These are phyloP conservation scores for Xylocampa areola DNA, from an alignment of 2,888 invertebrate species.

Conservation along the genomic window DNA sequence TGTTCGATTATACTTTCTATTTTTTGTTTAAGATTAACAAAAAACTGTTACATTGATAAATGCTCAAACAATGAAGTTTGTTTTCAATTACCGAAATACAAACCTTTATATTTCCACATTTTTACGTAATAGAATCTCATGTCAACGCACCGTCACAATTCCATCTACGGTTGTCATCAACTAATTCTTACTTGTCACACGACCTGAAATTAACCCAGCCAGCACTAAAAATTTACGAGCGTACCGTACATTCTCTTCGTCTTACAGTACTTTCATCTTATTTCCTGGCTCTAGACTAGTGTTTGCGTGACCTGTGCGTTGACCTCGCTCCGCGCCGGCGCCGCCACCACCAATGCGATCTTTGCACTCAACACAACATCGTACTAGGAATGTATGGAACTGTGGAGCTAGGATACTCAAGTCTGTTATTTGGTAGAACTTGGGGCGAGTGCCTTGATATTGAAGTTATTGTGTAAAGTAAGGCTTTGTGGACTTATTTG, in stretches of 20 bases:
- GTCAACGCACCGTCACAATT: neutral
- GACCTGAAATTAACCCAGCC: constrained; percentile 14
- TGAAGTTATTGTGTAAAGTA: too few species aligned
- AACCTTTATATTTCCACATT: too few species aligned
- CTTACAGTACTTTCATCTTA: constrained; percentile 50
- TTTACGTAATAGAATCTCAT: too few species aligned
- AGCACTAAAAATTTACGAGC: constrained; percentile 32
- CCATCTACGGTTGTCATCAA: neutral
- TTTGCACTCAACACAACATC: constrained; percentile 64
- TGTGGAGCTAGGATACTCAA: neutral
- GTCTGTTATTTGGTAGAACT: too few species aligned
- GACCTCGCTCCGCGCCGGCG: constrained; percentile 65
- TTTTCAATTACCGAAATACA: too few species aligned
- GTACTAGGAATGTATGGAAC: constrained; percentile 4
- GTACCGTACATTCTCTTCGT: constrained; percentile 29
- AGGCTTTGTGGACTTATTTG: too few species aligned
- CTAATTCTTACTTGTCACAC: constrained; percentile 3
- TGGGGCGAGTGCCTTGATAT: too few species aligned
- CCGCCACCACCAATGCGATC: constrained; percentile 67
- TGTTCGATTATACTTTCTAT: too few species aligned
- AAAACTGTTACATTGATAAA: too few species aligned
- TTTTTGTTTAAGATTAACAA: too few species aligned
- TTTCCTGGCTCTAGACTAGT: constrained; percentile 45
- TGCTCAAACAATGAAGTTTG: too few species aligned
- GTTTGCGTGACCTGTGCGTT: constrained; percentile 74